Percentiles rank a stretch among this genome's conserved stretches.
Evolutionary conservation across 2,113 vertebrate species (phyloP).

Genomic region (Nibea albiflora): DNA sequence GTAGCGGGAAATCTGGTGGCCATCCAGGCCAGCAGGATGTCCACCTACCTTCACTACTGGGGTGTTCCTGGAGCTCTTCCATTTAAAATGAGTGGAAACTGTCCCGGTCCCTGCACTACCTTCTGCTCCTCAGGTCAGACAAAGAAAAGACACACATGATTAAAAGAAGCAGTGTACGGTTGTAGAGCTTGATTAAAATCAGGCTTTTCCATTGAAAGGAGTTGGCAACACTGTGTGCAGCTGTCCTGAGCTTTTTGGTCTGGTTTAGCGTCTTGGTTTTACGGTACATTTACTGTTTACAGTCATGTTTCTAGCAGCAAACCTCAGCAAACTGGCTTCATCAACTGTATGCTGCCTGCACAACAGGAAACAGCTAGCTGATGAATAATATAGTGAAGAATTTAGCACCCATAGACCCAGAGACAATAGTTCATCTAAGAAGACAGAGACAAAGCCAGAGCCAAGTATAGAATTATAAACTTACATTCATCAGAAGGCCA

Average conservation of each 20-base stretch:
- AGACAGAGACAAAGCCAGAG: neutral
- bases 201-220: neutral
- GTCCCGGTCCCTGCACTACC: conserved; percentile 86
- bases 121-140: conserved; percentile 90
- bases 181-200: neutral
- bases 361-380: neutral
- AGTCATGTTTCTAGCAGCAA: neutral
- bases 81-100: conserved; percentile 85
- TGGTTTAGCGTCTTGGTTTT: neutral
- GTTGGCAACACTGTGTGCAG: neutral
- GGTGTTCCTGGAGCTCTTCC: conserved; percentile 90
- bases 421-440: neutral
- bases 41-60: conserved; percentile 93
- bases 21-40: conserved; percentile 94
- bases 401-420: neutral
- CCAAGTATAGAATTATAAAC: neutral
- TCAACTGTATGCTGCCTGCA: neutral
- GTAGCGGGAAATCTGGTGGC: conserved; percentile 95
- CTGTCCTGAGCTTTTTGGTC: neutral
- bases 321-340: neutral
- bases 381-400: neutral
- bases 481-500: neutral
- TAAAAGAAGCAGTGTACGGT: neutral
- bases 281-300: neutral
- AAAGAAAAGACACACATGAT: neutral